Conservation (phyloP, 2,113 vertebrate genomes). For the Chloebia gouldiae region DNA sequence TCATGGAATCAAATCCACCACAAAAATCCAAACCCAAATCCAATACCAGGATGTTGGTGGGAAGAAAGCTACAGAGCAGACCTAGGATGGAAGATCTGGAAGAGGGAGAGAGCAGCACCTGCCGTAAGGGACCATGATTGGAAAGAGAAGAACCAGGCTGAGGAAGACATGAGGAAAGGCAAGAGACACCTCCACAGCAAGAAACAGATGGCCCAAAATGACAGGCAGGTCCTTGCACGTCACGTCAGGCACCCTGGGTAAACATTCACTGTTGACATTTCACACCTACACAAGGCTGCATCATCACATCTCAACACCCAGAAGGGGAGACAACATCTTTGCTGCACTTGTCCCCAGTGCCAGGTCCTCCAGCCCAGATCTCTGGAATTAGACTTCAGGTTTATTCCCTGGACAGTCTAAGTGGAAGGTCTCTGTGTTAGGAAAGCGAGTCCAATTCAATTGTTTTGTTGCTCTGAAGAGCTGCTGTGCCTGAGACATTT, state of each 20-base stretch:
- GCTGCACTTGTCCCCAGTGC: background rate
- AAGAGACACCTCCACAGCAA: background rate
- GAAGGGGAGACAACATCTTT: background rate
- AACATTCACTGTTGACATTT: background rate
- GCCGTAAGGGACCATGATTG: background rate
- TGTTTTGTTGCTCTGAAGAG: background rate
- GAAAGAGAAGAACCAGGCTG: background rate
- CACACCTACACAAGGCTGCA: background rate
- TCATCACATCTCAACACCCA: background rate
- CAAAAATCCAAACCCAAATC: background rate
- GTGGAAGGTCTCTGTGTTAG: background rate
- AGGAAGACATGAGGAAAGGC: background rate
- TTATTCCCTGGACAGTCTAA: background rate
- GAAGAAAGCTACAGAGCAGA: background rate
- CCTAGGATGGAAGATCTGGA: background rate
- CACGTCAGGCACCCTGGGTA: background rate
- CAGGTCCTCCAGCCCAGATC: background rate
- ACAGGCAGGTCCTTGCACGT: background rate
- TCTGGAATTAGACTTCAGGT: background rate
- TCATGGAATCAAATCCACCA: background rate
- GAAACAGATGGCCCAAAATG: background rate
- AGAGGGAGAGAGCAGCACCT: background rate
- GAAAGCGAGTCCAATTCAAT: background rate
- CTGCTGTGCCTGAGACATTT: background rate
- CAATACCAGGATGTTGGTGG: background rate